These are phyloP conservation scores for Marcusenius ussheri DNA, from an alignment of 2,113 vertebrate genomes.

Conservation along the genomic window DNA sequence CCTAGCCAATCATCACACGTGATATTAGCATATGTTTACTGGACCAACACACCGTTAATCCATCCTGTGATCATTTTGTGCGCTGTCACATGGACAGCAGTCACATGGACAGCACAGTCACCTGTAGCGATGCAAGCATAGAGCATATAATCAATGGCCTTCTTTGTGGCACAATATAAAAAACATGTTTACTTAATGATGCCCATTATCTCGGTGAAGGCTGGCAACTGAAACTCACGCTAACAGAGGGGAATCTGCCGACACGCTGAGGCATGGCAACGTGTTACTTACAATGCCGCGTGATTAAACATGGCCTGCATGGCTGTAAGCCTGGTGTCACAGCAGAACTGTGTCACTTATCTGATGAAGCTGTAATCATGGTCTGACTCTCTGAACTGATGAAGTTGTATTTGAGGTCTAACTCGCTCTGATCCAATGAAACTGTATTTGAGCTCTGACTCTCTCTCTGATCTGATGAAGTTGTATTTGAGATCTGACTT, in stretches of 20 bases:
- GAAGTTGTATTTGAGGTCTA: neutral
- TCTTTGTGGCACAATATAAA: neutral
- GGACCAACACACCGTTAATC: neutral
- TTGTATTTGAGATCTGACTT: neutral
- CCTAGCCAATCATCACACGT: neutral
- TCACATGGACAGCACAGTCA: neutral
- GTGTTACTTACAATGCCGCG: neutral
- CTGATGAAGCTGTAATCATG: neutral
- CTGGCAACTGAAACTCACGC: neutral
- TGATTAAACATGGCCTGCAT: neutral
- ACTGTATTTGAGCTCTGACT: neutral
- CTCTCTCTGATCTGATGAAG: neutral
- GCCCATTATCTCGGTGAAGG: neutral
- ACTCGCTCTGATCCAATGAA: neutral
- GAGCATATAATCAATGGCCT: neutral
- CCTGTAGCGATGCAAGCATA: too few species aligned
- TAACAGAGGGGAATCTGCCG: conserved; percentile 12
- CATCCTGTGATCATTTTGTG: neutral
- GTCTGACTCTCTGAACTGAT: neutral
- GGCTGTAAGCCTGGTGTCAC: neutral
- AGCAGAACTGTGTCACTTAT: neutral
- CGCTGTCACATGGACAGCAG: neutral
- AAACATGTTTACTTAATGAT: conserved; percentile 7
- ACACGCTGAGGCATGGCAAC: conserved; percentile 2
- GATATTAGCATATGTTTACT: neutral